Evolutionary conservation across 2,113 vertebrate genomes (phyloP).

Genomic region (Channa argus): DNA sequence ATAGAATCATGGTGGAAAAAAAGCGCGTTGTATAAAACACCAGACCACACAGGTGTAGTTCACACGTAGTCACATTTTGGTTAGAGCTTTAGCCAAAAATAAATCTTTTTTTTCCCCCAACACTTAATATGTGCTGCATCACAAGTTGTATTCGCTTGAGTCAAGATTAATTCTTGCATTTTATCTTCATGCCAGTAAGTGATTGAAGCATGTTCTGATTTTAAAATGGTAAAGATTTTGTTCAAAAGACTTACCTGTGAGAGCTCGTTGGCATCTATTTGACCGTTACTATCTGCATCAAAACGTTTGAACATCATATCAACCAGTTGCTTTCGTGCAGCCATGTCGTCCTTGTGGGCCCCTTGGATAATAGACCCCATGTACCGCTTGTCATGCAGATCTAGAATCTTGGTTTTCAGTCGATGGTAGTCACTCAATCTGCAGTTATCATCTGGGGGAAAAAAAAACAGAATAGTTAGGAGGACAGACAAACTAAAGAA

Average conservation of each 20-base stretch:
- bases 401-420: conserved; percentile 90
- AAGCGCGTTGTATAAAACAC: conserved; percentile 25
- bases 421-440: conserved; percentile 87
- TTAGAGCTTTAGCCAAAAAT: conserved; percentile 15
- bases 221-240: background rate
- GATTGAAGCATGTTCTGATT: background rate
- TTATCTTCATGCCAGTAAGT: background rate
- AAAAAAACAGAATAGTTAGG: conserved; percentile 12
- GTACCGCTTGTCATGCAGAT: conserved; percentile 88
- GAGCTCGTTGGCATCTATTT: conserved; percentile 90
- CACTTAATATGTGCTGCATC: too few species aligned
- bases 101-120: background rate
- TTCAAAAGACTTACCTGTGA: conserved; percentile 87
- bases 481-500: background rate
- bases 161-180: background rate
- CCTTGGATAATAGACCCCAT: conserved; percentile 78
- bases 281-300: conserved; percentile 88
- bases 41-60: conserved; percentile 16
- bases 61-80: conserved; percentile 21
- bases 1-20: conserved; percentile 29
- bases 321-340: conserved; percentile 87
- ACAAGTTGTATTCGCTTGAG: background rate
- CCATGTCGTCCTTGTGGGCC: conserved; percentile 81
- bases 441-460: conserved; percentile 89
- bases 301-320: conserved; percentile 94